Base-by-base conservation (phyloP, 2,888 invertebrate genomes). In the Aphelenchoides bicaudatus region DNA sequence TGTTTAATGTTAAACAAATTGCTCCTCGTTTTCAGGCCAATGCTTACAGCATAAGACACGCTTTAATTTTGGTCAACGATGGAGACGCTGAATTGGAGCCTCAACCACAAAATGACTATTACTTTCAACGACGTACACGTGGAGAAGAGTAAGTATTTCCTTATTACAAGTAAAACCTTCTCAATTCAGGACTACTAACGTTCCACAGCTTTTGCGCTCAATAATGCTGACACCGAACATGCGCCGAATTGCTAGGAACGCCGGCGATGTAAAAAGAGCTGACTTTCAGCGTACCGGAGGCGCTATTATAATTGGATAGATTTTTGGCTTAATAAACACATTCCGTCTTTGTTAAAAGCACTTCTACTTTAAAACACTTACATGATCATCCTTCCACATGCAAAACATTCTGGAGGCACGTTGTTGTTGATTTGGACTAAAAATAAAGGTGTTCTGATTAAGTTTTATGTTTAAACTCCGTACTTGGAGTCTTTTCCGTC, bases 311-410 rank as follows among this genome's bases (percentile, higher is more conserved):
- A 59, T 68, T 8, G 67, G 67, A 10, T 49, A 54, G 56, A 34
- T 13, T 13, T 13, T 34, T 34, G 34, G 16, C 13, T 13, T 34
- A 13, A 34, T 13, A 34, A 13, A 16, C 16, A 34, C 13, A 34
- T 13, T 34, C 34, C 13, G 34, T 34, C 16, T 34, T 34, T 13
- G 34, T 34, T 34, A 16, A 16, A 34, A 13, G 16, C 16, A 34
- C 13, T 13, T 34, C 16, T 34, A 16, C 16, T 13, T 34, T 13
- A 13, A 34, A 60, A 16, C 37, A 68, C 91, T 90, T 88, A 94
- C 93, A 91, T 89, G 84, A 94, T 92, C 80, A 92, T 87, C 79
- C 92, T 87, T 82, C 92, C 92, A 85, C 96, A 96, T 80, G 91
- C 91, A 73, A 89, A 89, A 85, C 96, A 96, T 82, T 91, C 89